Conservation (phyloP, 2,888 invertebrate species). For the Caenorhabditis zanzibari region DNA sequence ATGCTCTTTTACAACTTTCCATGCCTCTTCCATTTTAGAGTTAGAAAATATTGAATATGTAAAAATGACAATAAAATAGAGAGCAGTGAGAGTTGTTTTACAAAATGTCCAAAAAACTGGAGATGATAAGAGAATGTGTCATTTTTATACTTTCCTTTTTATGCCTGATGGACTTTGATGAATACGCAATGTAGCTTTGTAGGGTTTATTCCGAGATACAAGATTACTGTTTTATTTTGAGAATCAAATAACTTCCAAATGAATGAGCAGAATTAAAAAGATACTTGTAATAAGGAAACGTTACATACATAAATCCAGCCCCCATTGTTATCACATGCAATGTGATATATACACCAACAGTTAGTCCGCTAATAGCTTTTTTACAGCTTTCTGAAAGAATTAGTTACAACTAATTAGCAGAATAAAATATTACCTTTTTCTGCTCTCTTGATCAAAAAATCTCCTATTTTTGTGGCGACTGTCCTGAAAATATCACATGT, state of each 20-base stretch:
- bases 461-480: background rate
- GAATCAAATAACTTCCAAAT: background rate
- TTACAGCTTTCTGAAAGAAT: slow-evolving; percentile 30
- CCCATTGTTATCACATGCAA: slow-evolving; percentile 21
- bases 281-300: slow-evolving; percentile 10
- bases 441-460: slow-evolving; percentile 1
- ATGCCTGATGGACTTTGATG: slow-evolving; percentile 1
- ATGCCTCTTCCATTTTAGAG: background rate
- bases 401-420: too few species aligned
- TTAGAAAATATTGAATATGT: background rate
- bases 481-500: slow-evolving; percentile 15
- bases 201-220: background rate
- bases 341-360: slow-evolving; percentile 8
- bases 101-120: background rate
- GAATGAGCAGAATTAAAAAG: background rate
- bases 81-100: background rate
- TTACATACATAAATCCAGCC: slow-evolving; percentile 8
- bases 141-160: background rate
- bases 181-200: slow-evolving; percentile 7
- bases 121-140: slow-evolving; percentile 5
- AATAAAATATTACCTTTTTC: slow-evolving; percentile 6
- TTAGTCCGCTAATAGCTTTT: background rate
- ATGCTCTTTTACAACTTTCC: slow-evolving; percentile 14
- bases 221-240: background rate
- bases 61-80: background rate